Evolutionary conservation across 2,797 vertebrate species (phyloP).

Genomic region (Limosa lapponica): DNA sequence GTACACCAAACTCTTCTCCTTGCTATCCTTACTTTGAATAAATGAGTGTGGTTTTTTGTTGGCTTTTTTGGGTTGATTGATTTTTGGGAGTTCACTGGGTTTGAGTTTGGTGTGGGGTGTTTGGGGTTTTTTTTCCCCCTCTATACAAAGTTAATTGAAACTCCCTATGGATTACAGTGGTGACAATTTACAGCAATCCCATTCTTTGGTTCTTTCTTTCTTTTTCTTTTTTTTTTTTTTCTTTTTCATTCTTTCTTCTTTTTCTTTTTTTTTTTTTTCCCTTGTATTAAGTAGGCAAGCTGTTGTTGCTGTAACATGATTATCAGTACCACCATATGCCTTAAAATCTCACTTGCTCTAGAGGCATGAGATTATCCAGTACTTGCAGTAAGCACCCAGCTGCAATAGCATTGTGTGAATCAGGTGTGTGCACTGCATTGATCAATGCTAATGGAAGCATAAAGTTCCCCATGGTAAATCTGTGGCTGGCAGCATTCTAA

Average conservation of each 20-base stretch:
- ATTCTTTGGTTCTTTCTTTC: neutral
- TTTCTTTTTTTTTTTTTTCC: neutral
- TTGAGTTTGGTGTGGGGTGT: neutral
- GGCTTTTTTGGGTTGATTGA: neutral
- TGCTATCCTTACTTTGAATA: neutral
- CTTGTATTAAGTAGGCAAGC: neutral
- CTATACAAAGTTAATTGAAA: neutral
- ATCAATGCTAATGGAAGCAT: neutral
- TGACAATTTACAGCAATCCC: neutral
- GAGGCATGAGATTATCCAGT: neutral
- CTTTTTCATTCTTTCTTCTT: too few relatives aligned
- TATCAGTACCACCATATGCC: neutral
- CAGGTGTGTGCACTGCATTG: neutral
- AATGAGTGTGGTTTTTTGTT: fast-evolving
- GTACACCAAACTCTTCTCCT: neutral
- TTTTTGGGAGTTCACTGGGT: neutral
- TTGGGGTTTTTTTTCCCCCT: neutral
- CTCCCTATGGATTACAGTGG: neutral
- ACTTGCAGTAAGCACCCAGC: neutral
- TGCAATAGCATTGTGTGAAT: neutral
- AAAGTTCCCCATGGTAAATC: neutral
- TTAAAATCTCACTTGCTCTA: neutral
- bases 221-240: neutral
- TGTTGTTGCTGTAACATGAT: neutral
- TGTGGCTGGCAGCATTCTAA: neutral